Conservation (phyloP, 2,113 vertebrate genomes). For the Ceratotherium simum region DNA sequence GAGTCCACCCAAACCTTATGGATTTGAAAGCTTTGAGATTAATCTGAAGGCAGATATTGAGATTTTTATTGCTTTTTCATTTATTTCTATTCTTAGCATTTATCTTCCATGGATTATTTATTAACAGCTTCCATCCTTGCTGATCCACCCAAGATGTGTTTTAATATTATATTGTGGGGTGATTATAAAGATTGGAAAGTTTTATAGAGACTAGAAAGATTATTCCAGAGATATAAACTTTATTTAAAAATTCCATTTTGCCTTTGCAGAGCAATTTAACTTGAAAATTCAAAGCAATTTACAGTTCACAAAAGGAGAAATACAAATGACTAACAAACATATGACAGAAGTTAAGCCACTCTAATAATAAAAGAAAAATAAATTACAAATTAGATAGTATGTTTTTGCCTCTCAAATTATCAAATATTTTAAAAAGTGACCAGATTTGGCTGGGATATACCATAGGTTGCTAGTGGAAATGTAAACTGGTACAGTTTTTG, state of each 20-base stretch:
- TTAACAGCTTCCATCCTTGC: background rate
- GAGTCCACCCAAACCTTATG: background rate
- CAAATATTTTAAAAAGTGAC: constrained; percentile 1
- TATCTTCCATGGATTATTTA: background rate
- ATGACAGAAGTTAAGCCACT: background rate
- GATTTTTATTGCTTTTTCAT: background rate
- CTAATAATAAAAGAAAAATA: constrained; percentile 43
- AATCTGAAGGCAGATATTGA: background rate
- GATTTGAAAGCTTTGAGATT: background rate
- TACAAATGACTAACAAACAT: constrained; percentile 11
- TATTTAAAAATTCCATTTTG: constrained; percentile 3
- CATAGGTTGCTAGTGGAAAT: background rate
- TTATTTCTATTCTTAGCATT: background rate
- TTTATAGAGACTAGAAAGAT: background rate
- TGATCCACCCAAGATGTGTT: background rate
- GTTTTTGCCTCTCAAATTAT: constrained; percentile 46
- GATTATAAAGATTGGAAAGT: constrained; percentile 19
- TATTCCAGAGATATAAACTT: background rate
- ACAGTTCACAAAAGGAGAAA: constrained; percentile 18
- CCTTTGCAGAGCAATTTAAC: constrained; percentile 12
- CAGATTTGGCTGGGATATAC: background rate
- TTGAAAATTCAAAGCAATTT: constrained; percentile 52
- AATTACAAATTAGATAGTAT: background rate
- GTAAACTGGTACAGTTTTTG: background rate
- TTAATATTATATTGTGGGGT: background rate